Conservation (phyloP, 2,113 vertebrate genomes). For the Myocastor coypus region DNA sequence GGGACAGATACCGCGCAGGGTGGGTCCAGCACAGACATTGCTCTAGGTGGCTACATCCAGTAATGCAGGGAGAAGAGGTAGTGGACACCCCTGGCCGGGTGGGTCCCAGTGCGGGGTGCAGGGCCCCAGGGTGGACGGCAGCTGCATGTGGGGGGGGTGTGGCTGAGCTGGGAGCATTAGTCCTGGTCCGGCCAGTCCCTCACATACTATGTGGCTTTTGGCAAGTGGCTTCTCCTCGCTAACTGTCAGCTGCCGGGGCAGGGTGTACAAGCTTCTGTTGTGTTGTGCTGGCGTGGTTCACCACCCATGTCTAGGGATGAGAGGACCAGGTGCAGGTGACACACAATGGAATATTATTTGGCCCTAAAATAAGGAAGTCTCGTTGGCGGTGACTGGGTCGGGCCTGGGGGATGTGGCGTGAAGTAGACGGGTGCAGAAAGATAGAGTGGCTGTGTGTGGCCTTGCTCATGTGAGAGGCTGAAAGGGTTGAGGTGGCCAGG, state of each 20-base stretch:
- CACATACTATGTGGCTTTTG: not conserved
- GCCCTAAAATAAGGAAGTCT: not conserved
- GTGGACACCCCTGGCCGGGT: not conserved
- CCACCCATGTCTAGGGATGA: not conserved
- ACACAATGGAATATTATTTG: not conserved
- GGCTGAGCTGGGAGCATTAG: not conserved
- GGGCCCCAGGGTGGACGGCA: not conserved
- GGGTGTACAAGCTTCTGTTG: too few species aligned
- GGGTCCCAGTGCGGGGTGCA: not conserved
- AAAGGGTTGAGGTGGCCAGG: too few species aligned
- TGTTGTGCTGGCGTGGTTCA: not conserved
- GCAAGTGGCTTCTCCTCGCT: too few species aligned
- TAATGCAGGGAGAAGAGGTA: not conserved
- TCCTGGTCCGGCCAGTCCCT: not conserved
- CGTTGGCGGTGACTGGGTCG: not conserved
- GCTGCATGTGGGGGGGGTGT: not conserved
- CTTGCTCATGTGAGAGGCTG: not conserved
- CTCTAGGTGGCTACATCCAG: not conserved
- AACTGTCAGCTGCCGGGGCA: not conserved
- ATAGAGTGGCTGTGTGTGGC: not conserved
- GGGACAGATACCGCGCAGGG: not conserved
- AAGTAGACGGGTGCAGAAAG: not conserved
- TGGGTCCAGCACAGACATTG: accelerated
- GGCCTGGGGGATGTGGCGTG: too few species aligned
- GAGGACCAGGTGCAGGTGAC: not conserved